These are phyloP conservation scores for Ovibos moschatus DNA, from an alignment of 2,113 vertebrate species.

Conservation along the genomic window DNA sequence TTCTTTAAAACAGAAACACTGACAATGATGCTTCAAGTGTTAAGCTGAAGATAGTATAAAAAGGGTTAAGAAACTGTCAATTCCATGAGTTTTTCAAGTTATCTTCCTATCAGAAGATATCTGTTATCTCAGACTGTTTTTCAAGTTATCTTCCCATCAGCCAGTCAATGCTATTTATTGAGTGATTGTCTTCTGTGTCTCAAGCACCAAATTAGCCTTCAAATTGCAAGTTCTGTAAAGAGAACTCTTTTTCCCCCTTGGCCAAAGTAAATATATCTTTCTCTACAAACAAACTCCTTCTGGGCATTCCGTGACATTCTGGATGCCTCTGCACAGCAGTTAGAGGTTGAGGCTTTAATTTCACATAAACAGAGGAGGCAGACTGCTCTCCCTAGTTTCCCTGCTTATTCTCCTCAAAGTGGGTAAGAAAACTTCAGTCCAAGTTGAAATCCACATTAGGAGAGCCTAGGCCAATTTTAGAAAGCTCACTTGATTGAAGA, in stretches of 20 bases:
- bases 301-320: not conserved
- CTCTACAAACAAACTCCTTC: not conserved
- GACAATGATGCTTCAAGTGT: not conserved
- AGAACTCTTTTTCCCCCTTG: not conserved
- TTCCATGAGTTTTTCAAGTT: not conserved
- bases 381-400: not conserved
- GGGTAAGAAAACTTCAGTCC: not conserved
- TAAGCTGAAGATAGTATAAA: not conserved
- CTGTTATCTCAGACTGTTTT: not conserved
- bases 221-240: not conserved
- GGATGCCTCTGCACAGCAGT: not conserved
- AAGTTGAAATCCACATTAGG: not conserved
- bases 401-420: not conserved
- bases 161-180: not conserved
- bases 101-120: not conserved
- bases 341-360: not conserved
- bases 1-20: not conserved
- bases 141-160: not conserved
- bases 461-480: not conserved
- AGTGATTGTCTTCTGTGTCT: conserved; percentile 8
- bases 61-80: not conserved
- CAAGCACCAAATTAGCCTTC: conserved; percentile 34
- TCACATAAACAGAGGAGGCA: not conserved
- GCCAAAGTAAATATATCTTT: not conserved
- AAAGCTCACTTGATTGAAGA: not conserved